phyloP scores from a whole-genome alignment of 2,113 vertebrate species.

The Haplochromis vanheusdeni region DNA sequence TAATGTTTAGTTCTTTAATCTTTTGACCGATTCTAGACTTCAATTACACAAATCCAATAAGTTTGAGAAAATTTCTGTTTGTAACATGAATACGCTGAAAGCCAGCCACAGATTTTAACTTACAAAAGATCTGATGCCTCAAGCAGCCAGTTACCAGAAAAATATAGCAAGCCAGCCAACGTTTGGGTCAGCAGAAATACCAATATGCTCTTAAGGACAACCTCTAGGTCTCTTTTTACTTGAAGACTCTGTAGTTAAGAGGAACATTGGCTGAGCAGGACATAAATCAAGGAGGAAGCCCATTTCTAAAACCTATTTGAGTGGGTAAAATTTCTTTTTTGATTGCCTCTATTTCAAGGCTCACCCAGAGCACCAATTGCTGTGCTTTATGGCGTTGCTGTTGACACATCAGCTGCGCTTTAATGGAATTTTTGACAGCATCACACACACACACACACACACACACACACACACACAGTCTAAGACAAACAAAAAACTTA shows the following conservation, averaged over 20 bases:
- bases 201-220: neutral
- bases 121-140: neutral
- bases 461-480: neutral
- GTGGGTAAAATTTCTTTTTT: neutral
- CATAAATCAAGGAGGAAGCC: slow-evolving; percentile 12
- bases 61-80: neutral
- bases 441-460: neutral
- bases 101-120: neutral
- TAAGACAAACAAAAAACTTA: neutral
- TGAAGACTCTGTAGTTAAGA: neutral
- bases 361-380: neutral
- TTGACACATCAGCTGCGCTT: neutral
- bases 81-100: neutral
- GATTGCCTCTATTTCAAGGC: neutral
- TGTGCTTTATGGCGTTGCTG: neutral
- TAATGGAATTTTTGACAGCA: slow-evolving; percentile 38
- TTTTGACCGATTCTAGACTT: neutral
- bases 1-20: neutral
- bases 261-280: neutral
- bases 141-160: neutral
- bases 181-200: neutral
- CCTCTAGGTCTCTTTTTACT: neutral
- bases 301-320: neutral
- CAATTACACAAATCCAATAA: neutral
- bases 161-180: neutral